Evolutionary conservation across 2,797 vertebrate genomes (phyloP), one percentile per base, ranked within the genome.

Genomic region (Sebastiscus tertius): DNA sequence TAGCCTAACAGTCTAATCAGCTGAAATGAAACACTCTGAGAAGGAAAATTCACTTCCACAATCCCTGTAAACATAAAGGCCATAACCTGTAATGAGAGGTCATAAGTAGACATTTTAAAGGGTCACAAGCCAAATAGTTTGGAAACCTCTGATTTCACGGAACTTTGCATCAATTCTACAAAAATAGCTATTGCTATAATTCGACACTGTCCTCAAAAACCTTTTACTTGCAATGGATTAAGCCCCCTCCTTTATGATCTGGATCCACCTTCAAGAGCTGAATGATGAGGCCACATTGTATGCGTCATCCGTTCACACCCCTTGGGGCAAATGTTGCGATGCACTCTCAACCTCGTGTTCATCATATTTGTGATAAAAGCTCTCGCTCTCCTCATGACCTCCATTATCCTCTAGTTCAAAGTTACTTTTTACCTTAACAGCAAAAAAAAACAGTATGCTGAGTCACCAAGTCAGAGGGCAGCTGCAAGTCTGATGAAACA

Each of bases 401-500:
- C 5, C 14, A 2, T 78, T 58, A 26, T 58, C 65, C n/a, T n/a
- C 13, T 29, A 33, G 13, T 65, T 71, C 4, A 81, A 84, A 81
- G 52, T 86, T 66, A 65, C 29, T 79, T 84, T 83, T 62, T 49
- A 82, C 58, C 42, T 77, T 10, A 64, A 75, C 56, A 56, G 72
- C 55, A 69, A 69, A 70, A 75, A 12, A 12, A 62, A 11, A 18
- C 55, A 68, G 72, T 42, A 71, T 4, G 79, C 66, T 88, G 81
- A 86, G 81, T 85, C 83, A 82, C 26, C 8, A 11, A 64, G 18
- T 81, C 72, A 65, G 72, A 67, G 16, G 70, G 49, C 77, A 65
- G 77, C 62, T 77, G 34, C 11, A 52, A 65, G 36, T 76, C 39
- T 64, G 22, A 72, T 31, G 16, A 75, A 77, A 76, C 8, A 75